These are phyloP conservation scores for Melanerpes aurifrons DNA, from an alignment of 2,113 vertebrate species.

Conservation along the genomic window DNA sequence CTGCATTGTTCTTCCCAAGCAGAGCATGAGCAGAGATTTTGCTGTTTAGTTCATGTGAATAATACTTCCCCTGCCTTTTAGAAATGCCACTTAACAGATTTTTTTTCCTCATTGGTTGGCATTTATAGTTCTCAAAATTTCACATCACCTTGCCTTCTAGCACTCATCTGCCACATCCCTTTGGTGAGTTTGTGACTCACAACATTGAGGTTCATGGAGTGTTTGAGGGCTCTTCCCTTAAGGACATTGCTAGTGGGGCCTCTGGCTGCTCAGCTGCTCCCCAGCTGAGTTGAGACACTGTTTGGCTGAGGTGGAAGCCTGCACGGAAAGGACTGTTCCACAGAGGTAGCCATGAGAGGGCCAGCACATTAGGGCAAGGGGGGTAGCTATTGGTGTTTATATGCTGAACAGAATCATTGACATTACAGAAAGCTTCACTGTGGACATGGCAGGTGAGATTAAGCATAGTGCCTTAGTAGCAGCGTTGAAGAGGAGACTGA, in stretches of 20 bases:
- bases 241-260: neutral
- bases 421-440: neutral
- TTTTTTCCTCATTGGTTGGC: neutral
- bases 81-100: neutral
- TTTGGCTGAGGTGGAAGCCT: neutral
- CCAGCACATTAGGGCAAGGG: neutral
- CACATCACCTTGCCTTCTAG: neutral
- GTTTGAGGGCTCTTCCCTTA: neutral
- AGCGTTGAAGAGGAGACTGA: neutral
- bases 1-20: neutral
- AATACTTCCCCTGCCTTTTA: neutral
- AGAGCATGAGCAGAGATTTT: neutral
- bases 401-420: neutral
- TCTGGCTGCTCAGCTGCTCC: neutral
- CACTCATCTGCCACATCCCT: neutral
- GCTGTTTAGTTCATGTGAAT: neutral
- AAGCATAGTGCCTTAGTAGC: neutral
- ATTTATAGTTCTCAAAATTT: neutral
- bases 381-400: neutral
- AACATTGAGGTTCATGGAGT: neutral
- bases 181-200: neutral
- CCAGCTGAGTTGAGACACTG: neutral
- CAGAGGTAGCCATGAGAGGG: neutral
- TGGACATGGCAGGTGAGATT: neutral
- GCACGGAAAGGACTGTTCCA: neutral